phyloP scores from a whole-genome alignment of 2,113 vertebrate species.

The Todiramphus chloris region DNA sequence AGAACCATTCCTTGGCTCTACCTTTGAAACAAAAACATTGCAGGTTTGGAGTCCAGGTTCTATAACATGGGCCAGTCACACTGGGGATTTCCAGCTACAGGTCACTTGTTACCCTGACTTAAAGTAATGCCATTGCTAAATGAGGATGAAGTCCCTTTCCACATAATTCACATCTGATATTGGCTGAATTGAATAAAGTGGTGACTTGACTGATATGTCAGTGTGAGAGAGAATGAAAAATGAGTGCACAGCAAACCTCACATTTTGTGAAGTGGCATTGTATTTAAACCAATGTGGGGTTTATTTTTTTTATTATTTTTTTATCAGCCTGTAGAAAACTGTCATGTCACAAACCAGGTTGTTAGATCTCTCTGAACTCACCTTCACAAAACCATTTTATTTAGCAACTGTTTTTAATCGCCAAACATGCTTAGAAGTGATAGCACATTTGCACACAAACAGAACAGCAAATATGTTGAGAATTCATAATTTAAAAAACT shows the following conservation, averaged over 20 bases:
- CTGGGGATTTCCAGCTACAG: not conserved
- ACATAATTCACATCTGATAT: accelerated
- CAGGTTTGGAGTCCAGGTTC: not conserved
- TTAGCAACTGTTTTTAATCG: not conserved
- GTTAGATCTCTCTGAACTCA: not conserved
- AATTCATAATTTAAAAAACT: not conserved
- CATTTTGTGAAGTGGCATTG: not conserved
- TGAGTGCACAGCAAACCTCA: not conserved
- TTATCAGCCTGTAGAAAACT: not conserved
- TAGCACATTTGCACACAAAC: not conserved
- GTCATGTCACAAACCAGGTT: not conserved
- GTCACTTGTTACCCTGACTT: not conserved
- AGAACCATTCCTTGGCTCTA: not conserved
- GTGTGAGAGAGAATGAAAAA: not conserved
- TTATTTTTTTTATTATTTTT: not conserved
- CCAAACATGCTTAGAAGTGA: not conserved
- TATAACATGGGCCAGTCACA: accelerated
- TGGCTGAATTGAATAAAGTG: not conserved
- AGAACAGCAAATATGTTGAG: not conserved
- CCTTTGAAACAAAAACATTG: not conserved
- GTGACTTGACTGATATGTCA: not conserved
- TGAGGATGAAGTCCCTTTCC: accelerated
- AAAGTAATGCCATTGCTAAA: not conserved
- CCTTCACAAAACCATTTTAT: not conserved
- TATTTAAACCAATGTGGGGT: not conserved